These are phyloP conservation scores for Onychomys torridus DNA, from an alignment of 2,797 vertebrate species.

Conservation along the genomic window DNA sequence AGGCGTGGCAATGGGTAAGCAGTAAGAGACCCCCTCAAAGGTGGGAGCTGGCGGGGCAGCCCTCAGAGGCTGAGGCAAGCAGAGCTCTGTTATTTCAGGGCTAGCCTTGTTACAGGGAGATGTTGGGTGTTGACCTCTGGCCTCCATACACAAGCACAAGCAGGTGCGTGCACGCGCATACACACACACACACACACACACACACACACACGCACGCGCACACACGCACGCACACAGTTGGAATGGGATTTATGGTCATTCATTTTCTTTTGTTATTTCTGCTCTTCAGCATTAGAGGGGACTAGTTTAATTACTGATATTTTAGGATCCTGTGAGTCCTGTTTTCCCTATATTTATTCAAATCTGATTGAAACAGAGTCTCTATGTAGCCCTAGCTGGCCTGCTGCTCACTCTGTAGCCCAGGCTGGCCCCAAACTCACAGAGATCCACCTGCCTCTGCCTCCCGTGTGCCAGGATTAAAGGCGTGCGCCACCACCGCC, in stretches of 20 bases:
- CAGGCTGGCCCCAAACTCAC: neutral
- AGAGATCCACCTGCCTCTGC: neutral
- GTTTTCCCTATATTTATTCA: slow-evolving; percentile 12
- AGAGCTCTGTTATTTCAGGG: neutral
- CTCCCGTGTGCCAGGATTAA: neutral
- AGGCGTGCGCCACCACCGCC: neutral
- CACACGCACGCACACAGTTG: neutral
- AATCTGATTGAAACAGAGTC: neutral
- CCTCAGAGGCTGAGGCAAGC: neutral
- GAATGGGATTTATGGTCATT: slow-evolving; percentile 3
- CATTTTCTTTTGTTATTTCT: slow-evolving; percentile 30
- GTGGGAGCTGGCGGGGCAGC: neutral
- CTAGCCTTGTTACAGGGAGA: neutral
- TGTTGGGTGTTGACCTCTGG: neutral
- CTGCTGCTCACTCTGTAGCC: neutral
- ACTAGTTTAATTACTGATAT: slow-evolving; percentile 12
- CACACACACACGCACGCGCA: neutral
- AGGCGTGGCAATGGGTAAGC: neutral
- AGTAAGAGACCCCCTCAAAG: neutral
- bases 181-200: neutral
- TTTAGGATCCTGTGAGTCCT: slow-evolving; percentile 58
- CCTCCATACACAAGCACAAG: neutral
- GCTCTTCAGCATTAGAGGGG: neutral
- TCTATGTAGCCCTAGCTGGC: neutral
- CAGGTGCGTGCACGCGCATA: no score